Base-by-base conservation (phyloP, 1,140 invertebrate genomes). In the Physella acuta region DNA sequence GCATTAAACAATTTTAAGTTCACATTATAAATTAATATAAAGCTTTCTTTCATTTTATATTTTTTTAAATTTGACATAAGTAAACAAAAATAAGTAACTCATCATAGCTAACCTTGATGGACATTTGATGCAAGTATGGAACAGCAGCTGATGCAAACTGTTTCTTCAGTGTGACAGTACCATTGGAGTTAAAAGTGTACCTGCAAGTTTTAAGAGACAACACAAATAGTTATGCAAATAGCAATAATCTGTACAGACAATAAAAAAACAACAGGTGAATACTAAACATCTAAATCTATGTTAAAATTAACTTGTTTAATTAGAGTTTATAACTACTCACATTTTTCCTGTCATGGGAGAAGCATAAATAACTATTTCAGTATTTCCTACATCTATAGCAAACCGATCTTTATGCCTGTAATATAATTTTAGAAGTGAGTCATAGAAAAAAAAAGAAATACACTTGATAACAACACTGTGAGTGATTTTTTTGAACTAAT, bases 341-440 rank as follows among this genome's bases (percentile, higher is more conserved):
- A 89, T 90, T 60, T 87, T 84, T 0, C 92, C 92, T 36, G 87
- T 89, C 70, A 94, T 87, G 58, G 89, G 88, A 60, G 88, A 86
- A n/a, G 90, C 92, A 72, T 92, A 88, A 0, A 97, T 82, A 0
- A 97, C 78, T 3, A 92, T 85, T 3, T 89, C 82, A 0, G 90
- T 90, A 37, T 90, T 85, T 0, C 91, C 90, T 26, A 94, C 85
- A 44, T 92, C 88, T n/a, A 97, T 91, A 14, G 88, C 89, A 73
- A 82, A 84, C 37, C 85, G 80, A 49, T 84, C 84, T 56, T 85
- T 75, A 64, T 87, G 87, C 56, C 83, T 85, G 66, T 5, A 78
- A n/a, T n/a, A n/a, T n/a, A n/a, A n/a, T n/a, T 20, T 31, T 60
- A 28, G 17, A 60, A 30, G 16, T 16, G 34, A 4, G 8, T 30